Evolutionary conservation across 1,140 invertebrate species (phyloP).

Genomic region (Teleopsis dalmanni): DNA sequence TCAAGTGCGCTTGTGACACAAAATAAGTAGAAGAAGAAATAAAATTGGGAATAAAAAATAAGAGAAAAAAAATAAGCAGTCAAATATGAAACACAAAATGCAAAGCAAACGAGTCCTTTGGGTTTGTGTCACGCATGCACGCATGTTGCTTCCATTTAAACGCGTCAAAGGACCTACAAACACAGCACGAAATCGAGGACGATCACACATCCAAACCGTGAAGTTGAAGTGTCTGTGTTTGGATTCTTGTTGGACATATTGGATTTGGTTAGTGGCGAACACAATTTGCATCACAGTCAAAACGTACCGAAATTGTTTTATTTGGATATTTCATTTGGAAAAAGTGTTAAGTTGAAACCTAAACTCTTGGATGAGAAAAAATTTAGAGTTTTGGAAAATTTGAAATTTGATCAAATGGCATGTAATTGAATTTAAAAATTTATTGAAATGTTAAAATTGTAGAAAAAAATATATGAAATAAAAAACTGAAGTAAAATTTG

Average conservation of each 20-base stretch:
- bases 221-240: no score
- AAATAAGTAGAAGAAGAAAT: neutral
- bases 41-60: neutral
- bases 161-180: conserved; percentile 1
- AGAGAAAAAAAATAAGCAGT: neutral
- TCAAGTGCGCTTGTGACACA: conserved; percentile 1
- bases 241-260: no score
- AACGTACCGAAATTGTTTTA: no score
- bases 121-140: conserved; percentile 8
- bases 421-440: conserved; percentile 12
- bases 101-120: neutral
- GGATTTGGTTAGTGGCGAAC: no score
- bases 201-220: no score
- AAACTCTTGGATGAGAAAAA: no score
- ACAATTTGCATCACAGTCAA: no score
- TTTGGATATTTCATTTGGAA: no score
- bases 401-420: conserved; percentile 6
- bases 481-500: no score
- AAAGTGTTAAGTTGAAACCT: no score
- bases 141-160: conserved; percentile 9
- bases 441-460: conserved; percentile 4
- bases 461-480: no score
- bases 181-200: neutral
- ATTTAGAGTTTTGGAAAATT: neutral
- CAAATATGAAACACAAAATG: neutral